These are phyloP conservation scores for Macroteleia sp. DNA, from an alignment of 2,888 invertebrate species.

Conservation along the genomic window DNA sequence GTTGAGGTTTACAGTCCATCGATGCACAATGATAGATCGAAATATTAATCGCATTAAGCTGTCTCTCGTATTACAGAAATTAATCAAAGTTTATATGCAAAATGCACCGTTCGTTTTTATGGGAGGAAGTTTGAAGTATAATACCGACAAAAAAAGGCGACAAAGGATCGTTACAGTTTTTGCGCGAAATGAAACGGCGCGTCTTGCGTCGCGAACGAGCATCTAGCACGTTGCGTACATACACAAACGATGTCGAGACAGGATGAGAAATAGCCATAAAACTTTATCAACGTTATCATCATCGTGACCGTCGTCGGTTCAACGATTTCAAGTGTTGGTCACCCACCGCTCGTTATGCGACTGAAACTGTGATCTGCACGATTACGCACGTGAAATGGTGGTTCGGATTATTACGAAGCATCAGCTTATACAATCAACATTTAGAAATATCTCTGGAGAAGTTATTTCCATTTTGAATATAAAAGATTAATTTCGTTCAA, in stretches of 20 bases:
- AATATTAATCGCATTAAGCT: conserved; percentile 25
- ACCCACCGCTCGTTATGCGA: conserved; percentile 75
- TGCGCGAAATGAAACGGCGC: conserved; percentile 23
- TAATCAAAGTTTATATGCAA: conserved; percentile 39
- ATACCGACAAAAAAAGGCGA: conserved; percentile 8
- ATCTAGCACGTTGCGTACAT: conserved; percentile 6
- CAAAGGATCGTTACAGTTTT: conserved; percentile 32
- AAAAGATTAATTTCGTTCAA: background rate
- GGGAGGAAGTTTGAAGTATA: conserved; percentile 5
- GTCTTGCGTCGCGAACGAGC: conserved; percentile 9
- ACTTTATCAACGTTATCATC: conserved; percentile 78
- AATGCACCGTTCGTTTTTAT: conserved; percentile 11
- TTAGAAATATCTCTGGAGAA: conserved; percentile 3
- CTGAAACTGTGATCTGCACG: conserved; percentile 32
- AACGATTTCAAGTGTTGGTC: conserved; percentile 75
- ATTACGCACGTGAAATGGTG: conserved; percentile 32
- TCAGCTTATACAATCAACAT: conserved; percentile 20
- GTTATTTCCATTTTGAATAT: background rate
- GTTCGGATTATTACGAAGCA: conserved; percentile 6
- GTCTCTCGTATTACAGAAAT: conserved; percentile 7
- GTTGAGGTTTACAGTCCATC: too few species aligned
- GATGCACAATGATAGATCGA: too few species aligned
- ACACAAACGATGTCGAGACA: conserved; percentile 67
- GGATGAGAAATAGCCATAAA: conserved; percentile 78
- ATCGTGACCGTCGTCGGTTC: conserved; percentile 75